Percentiles rank a stretch among this genome's conserved stretches.
These are phyloP conservation scores for Garra rufa DNA, from an alignment of 2,113 vertebrate genomes.

Conservation along the genomic window DNA sequence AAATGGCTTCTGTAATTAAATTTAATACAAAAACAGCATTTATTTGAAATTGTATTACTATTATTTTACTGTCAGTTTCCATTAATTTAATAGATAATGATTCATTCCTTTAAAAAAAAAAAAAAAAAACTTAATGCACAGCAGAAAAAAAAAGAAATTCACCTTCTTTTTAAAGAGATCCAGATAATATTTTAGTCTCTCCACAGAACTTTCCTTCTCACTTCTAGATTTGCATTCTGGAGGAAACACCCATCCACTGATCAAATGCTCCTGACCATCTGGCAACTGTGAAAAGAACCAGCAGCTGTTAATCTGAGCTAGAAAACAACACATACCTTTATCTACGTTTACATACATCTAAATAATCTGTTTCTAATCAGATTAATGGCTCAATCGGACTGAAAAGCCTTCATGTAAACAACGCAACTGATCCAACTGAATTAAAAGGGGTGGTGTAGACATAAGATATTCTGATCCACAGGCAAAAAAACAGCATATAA, in stretches of 20 bases:
- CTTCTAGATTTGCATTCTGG: conserved; percentile 67
- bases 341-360: not conserved
- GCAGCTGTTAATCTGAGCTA: not conserved
- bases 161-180: conserved; percentile 86
- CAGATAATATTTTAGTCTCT: conserved; percentile 79
- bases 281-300: conserved; percentile 77
- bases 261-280: conserved; percentile 80
- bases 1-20: too few relatives aligned
- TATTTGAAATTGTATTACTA: too few relatives aligned
- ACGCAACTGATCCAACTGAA: too few relatives aligned
- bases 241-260: conserved; percentile 86
- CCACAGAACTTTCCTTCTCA: conserved; percentile 62
- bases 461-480: not conserved
- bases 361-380: too few relatives aligned
- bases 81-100: not conserved
- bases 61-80: too few relatives aligned
- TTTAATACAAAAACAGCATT: too few relatives aligned
- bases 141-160: not conserved
- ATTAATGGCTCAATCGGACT: too few relatives aligned
- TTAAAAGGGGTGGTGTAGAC: too few relatives aligned
- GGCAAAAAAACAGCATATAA: too few relatives aligned
- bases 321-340: not conserved
- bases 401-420: too few relatives aligned
- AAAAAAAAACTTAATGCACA: not conserved
- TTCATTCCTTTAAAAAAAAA: too few relatives aligned